phyloP scores from a whole-genome alignment of 23 tunicate species.

The Ascidia mentula region DNA sequence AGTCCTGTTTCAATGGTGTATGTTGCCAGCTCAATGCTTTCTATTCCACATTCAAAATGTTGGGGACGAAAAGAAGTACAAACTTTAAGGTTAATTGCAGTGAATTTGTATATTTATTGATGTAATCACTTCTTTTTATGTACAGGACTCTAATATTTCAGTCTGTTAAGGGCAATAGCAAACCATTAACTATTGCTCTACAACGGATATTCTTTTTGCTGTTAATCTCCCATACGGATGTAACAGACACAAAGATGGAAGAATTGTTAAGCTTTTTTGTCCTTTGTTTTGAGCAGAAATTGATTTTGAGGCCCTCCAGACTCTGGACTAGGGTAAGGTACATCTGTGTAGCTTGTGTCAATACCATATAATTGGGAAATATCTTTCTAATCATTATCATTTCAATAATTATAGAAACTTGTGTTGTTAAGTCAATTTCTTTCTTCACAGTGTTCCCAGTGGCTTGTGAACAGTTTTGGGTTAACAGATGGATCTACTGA shows the following conservation, averaged over 20 bases:
- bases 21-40: background rate
- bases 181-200: background rate
- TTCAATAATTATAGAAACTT: too few species aligned
- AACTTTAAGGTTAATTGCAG: background rate
- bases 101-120: background rate
- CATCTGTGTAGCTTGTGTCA: too few species aligned
- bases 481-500: too few species aligned
- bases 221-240: background rate
- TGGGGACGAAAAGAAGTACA: background rate
- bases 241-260: background rate
- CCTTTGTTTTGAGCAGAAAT: background rate
- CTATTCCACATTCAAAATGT: background rate
- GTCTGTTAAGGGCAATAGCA: background rate
- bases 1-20: conserved; percentile 1
- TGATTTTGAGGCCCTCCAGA: background rate
- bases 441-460: background rate
- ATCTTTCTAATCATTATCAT: too few species aligned
- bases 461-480: background rate
- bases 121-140: background rate
- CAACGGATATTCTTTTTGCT: background rate
- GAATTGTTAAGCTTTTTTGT: background rate
- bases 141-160: background rate
- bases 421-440: too few species aligned
- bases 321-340: background rate
- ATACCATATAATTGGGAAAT: too few species aligned